A percentile compares a stretch with the other conserved stretches of the same genome.
Evolutionary conservation across 2,797 vertebrate genomes (phyloP).

Genomic region (Catharus ustulatus): DNA sequence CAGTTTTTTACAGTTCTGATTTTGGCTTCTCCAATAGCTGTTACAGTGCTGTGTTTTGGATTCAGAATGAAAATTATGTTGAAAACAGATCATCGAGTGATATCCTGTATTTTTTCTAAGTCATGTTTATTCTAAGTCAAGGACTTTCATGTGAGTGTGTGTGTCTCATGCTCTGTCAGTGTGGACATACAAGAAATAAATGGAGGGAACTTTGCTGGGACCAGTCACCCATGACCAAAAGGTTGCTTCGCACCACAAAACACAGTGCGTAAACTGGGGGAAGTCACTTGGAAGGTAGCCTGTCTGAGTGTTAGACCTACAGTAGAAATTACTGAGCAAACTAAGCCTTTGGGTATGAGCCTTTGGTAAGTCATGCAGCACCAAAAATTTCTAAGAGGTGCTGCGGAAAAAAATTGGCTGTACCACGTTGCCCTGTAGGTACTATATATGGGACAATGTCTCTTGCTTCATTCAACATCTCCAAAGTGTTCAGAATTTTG

Average conservation of each 20-base stretch:
- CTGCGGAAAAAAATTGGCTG: background rate
- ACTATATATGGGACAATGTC: fast-evolving
- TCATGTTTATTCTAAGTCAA: background rate
- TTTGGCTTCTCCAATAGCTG: background rate
- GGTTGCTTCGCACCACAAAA: background rate
- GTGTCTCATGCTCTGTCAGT: too few relatives aligned
- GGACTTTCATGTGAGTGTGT: fast-evolving
- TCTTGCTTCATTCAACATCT: background rate
- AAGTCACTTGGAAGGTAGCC: background rate
- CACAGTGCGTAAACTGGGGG: fast-evolving
- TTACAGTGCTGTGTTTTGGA: background rate
- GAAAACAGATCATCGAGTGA: background rate
- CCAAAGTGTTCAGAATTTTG: background rate
- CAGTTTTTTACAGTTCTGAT: background rate
- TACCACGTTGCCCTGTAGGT: fast-evolving
- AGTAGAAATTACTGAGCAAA: background rate
- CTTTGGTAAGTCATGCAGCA: background rate
- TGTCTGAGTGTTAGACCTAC: background rate
- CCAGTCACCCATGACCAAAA: background rate
- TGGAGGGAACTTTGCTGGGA: too few relatives aligned
- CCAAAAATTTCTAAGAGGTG: background rate
- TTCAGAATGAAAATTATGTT: background rate
- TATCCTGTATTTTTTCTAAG: background rate
- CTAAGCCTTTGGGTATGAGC: background rate
- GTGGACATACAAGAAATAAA: background rate